These are phyloP conservation scores for Eremobia ochroleuca DNA, from an alignment of 2,888 invertebrate genomes.

Conservation along the genomic window DNA sequence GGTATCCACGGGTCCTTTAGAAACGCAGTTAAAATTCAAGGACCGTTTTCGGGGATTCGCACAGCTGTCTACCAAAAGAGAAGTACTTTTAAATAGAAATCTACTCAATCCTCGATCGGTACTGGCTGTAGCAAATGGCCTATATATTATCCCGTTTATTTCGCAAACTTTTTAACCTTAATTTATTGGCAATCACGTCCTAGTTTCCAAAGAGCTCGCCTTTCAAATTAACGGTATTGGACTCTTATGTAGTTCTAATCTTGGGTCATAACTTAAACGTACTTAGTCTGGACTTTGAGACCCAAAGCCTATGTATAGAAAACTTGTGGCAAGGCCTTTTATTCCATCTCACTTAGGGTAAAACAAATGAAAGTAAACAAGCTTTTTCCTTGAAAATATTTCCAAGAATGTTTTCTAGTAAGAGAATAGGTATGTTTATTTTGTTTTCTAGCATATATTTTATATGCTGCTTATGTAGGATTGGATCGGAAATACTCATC, in stretches of 20 bases:
- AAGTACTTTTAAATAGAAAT: slow-evolving; percentile 39
- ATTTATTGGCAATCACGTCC: slow-evolving; percentile 32
- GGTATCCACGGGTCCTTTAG: neutral
- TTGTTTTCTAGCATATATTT: neutral
- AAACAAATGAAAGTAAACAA: slow-evolving; percentile 18
- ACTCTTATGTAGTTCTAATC: slow-evolving; percentile 1
- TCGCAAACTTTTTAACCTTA: slow-evolving; percentile 48
- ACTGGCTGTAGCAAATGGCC: slow-evolving; percentile 35
- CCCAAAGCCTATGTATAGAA: slow-evolving; percentile 2
- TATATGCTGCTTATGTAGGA: neutral
- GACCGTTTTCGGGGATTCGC: slow-evolving; percentile 18
- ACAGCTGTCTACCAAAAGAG: slow-evolving; percentile 16
- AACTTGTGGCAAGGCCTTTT: neutral
- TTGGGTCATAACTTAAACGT: slow-evolving; percentile 14
- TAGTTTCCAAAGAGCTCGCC: slow-evolving; percentile 38
- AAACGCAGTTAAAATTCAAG: slow-evolving; percentile 1
- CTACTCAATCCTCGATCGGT: slow-evolving; percentile 23
- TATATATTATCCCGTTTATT: slow-evolving; percentile 49
- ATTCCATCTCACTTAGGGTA: neutral
- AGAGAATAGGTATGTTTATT: neutral
- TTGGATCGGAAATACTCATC: neutral
- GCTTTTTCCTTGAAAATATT: neutral
- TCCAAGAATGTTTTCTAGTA: neutral
- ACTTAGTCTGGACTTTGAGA: neutral
- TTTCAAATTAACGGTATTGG: slow-evolving; percentile 30